These are phyloP conservation scores for Mesorhabditis spiculigera DNA, from an alignment of 2,888 invertebrate genomes.

Conservation along the genomic window DNA sequence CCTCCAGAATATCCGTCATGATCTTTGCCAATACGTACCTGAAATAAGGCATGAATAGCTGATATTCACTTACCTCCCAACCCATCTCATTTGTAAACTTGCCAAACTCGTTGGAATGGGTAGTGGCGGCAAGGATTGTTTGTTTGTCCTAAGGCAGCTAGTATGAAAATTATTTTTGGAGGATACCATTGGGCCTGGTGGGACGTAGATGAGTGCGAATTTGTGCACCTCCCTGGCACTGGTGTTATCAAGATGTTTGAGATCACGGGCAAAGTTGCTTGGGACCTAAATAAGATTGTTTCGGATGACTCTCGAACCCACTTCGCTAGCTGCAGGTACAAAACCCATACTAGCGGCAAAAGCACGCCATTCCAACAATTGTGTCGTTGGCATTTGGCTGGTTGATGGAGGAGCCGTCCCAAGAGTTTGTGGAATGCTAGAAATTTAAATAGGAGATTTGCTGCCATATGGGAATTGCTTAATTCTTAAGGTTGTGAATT, in stretches of 20 bases:
- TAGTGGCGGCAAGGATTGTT: constrained; percentile 83
- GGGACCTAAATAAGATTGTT: constrained; percentile 16
- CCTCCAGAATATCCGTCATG: constrained; percentile 88
- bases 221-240: constrained; percentile 82
- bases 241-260: constrained; percentile 81
- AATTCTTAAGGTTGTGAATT: background rate
- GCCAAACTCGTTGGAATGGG: constrained; percentile 89
- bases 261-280: constrained; percentile 70
- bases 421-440: background rate
- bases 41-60: constrained; percentile 7
- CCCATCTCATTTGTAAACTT: constrained; percentile 64
- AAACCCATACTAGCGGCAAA: constrained; percentile 33
- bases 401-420: background rate
- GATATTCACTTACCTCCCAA: constrained; percentile 67
- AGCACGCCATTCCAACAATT: constrained; percentile 33
- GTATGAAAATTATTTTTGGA: constrained; percentile 10
- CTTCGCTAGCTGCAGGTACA: constrained; percentile 25
- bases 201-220: constrained; percentile 8
- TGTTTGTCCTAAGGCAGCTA: constrained; percentile 71
- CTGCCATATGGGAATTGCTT: background rate
- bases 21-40: constrained; percentile 38
- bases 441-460: background rate
- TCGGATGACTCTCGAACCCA: background rate
- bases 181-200: constrained; percentile 1
- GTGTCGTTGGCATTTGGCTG: background rate